Percentiles rank a stretch among this genome's conserved stretches.
phyloP scores from a whole-genome alignment of 2,888 invertebrate species.

The Cephus pulcher region DNA sequence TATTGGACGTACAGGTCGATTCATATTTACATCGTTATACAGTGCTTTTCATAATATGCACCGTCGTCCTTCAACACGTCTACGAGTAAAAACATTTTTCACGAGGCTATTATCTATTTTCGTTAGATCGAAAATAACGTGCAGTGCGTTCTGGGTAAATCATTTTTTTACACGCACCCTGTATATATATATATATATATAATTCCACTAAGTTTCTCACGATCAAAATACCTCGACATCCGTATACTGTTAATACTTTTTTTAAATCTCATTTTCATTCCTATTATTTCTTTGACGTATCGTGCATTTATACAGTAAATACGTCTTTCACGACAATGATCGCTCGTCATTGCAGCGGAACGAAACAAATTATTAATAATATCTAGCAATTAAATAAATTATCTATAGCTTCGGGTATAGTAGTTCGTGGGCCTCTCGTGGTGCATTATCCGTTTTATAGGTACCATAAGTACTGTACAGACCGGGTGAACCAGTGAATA shows the following conservation, averaged over 20 bases:
- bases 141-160: neutral
- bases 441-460: neutral
- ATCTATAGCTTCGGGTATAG: neutral
- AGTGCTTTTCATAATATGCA: neutral
- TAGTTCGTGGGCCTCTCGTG: neutral
- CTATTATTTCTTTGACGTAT: neutral
- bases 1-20: neutral
- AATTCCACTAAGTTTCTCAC: neutral
- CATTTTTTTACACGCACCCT: neutral
- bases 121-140: neutral
- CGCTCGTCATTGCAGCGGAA: neutral
- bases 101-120: neutral
- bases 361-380: neutral
- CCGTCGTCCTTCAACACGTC: too few relatives aligned
- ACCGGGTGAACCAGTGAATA: neutral
- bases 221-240: neutral
- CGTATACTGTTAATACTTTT: neutral
- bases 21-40: neutral
- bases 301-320: neutral
- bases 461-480: neutral
- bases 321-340: neutral
- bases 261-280: neutral
- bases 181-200: too few relatives aligned
- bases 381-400: neutral
- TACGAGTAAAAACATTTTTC: neutral